Evolutionary conservation across 2,797 vertebrate species (phyloP), one percentile per base, ranked within the genome.

Genomic region (Parauchenoglanis ngamensis): DNA sequence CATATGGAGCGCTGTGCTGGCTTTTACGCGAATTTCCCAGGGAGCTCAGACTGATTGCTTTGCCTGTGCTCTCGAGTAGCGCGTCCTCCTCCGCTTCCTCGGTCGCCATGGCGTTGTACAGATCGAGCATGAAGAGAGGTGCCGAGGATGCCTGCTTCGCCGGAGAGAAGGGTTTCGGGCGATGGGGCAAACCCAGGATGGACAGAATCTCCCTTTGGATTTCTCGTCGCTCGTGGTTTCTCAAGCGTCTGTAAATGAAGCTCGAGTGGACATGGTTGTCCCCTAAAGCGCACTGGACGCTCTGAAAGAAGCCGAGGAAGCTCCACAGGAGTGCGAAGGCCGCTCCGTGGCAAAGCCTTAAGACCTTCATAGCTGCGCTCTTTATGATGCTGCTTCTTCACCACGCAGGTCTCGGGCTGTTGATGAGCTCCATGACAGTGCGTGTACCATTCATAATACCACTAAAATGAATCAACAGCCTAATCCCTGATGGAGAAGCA

Each of bases 251-350:
- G 96, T 99, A 99, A 94, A 99, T 98, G 94, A 99, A 99, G 91
- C 98, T 99, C n/a, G 98, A 99, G 95, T 99, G 98, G 94, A 99
- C 98, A 93, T 99, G 98, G 94, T 98, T 98, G 94, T 99, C 97
- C 93, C 96, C 97, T 90, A 98, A 94, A 76, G 96, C 95, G 93
- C 97, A 97, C 89, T 96, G 96, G 82, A 96, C 95, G 89, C 96
- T 96, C 91, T 96, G 96, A 90, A 97, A 94, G 90, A 98, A 96
- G 90, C 96, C 96, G 94, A 97, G 94, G 92, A 94, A 97, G 95
- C 97, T 97, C 96, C 98, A 98, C 87, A 98, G 92, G 75, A 99
- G 97, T 94, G 96, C 97, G 89, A 98, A 91, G 10, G 96, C 92
- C 89, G 95, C 94, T 87, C 95, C 95, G 93, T 90, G 93, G 89